Evolutionary conservation across 2,888 invertebrate species (phyloP), one percentile per base, ranked within the genome.

Genomic region (Unio delphinus): DNA sequence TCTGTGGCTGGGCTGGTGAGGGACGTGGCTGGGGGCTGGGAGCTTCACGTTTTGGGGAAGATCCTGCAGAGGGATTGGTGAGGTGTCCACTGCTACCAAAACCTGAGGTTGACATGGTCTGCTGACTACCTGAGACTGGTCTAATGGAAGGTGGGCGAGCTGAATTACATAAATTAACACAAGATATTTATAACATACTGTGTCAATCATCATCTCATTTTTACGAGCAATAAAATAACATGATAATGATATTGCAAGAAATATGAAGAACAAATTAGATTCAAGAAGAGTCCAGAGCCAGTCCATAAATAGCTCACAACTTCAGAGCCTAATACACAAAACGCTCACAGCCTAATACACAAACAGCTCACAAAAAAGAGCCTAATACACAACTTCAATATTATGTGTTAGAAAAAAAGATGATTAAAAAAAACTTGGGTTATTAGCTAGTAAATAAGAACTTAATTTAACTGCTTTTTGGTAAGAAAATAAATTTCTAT

Each of bases 81-180:
- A 26, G 6, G 67, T 61, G n/a, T 28, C 76, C 69, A 61, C 67
- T 70, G 61, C 71, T 76, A 58, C 78, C 75, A 8, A 75, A 55
- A 26, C 70, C 66, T 55, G 80, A 73, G 67, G 74, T 67, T 45
- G 72, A 69, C 61, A 70, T 67, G 63, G 75, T 69, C 63, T 72
- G 67, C 54, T 56, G 58, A 34, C 69, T 71, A 56, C 69, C 65
- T 26, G 28, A 59, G 18, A 65, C 65, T 59, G 34, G 58, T 23
- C 62, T 67, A 71, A 74, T 73, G 20, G 65, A 55, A 65, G 69
- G 73, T 64, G 69, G 64, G 59, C 71, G 73, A 65, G 67, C 76
- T 76, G 69, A 6, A 70, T 73, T 11, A 60, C 8, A 61, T 5
- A 59, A 60, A 28, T 26, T 20, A 55, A 55, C 30, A 34, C 28